Evolutionary conservation across 2,797 vertebrate species (phyloP).

Genomic region (Remorina albescens): DNA sequence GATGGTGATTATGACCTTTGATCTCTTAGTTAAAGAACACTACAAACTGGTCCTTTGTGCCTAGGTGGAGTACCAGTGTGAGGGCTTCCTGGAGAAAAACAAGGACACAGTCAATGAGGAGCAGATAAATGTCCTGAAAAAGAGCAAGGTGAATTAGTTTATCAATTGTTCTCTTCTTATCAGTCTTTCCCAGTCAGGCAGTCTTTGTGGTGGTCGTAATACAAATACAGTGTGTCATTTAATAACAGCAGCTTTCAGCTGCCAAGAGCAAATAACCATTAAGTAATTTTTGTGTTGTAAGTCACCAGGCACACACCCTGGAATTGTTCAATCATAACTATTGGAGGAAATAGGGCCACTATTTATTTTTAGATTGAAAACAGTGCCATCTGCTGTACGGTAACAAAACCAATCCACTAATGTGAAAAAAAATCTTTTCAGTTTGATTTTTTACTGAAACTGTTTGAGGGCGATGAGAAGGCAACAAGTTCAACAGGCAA

Average conservation of each 20-base stretch:
- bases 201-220: not conserved
- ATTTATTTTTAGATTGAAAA: constrained; percentile 39
- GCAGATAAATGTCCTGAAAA: constrained; percentile 95
- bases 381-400: constrained; percentile 75
- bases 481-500: constrained; percentile 80
- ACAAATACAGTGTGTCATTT: constrained; percentile 4
- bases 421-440: constrained; percentile 62
- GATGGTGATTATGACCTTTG: constrained; percentile 33
- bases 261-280: constrained; percentile 4
- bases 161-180: not conserved
- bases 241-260: constrained; percentile 2
- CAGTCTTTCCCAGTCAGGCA: not conserved
- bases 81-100: constrained; percentile 98
- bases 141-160: constrained; percentile 89
- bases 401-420: not conserved
- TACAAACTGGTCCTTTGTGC: constrained; percentile 43
- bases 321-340: constrained; percentile 68
- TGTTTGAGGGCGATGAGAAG: constrained; percentile 92
- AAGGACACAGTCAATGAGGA: constrained; percentile 98
- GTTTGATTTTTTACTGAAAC: constrained; percentile 92
- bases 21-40: constrained; percentile 19
- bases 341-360: constrained; percentile 57
- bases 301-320: constrained; percentile 61
- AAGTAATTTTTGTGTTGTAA: constrained; percentile 37
- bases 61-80: constrained; percentile 98